These are phyloP conservation scores for Yponomeuta cagnagella DNA, from an alignment of 2,888 invertebrate species.

Conservation along the genomic window DNA sequence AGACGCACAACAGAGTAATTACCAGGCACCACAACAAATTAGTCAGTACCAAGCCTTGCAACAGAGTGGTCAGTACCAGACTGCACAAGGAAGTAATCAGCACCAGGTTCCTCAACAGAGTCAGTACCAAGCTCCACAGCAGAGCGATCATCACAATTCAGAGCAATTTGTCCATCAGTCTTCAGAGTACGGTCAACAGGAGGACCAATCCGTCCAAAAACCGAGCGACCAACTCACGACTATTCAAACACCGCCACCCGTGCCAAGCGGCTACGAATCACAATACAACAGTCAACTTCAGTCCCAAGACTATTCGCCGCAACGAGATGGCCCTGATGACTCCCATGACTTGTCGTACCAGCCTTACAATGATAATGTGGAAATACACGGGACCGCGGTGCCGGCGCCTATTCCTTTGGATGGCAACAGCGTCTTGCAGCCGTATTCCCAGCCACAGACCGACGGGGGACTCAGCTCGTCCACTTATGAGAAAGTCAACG, in stretches of 20 bases:
- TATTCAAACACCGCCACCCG: background rate
- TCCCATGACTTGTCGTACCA: background rate
- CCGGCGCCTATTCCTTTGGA: background rate
- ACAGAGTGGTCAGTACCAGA: background rate
- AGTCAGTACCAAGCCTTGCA: background rate
- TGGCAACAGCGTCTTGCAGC: background rate
- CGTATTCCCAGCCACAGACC: background rate
- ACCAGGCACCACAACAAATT: background rate
- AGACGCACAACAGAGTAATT: background rate
- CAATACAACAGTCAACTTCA: background rate
- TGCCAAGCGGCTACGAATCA: background rate
- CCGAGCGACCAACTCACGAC: background rate
- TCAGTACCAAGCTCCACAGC: constrained; percentile 1
- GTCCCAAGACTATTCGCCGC: background rate
- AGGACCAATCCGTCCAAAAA: background rate
- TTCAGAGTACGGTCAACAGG: background rate
- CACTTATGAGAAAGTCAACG: constrained; percentile 16
- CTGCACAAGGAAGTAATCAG: background rate
- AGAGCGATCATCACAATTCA: background rate
- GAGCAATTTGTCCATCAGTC: background rate
- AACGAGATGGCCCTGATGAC: background rate
- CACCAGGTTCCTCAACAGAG: background rate
- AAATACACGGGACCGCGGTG: background rate
- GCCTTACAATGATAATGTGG: background rate
- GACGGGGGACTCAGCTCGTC: background rate